A percentile compares a stretch with the other conserved stretches of the same genome.
phyloP scores from a whole-genome alignment of 2,888 invertebrate genomes.

The Yponomeuta plumbellus region DNA sequence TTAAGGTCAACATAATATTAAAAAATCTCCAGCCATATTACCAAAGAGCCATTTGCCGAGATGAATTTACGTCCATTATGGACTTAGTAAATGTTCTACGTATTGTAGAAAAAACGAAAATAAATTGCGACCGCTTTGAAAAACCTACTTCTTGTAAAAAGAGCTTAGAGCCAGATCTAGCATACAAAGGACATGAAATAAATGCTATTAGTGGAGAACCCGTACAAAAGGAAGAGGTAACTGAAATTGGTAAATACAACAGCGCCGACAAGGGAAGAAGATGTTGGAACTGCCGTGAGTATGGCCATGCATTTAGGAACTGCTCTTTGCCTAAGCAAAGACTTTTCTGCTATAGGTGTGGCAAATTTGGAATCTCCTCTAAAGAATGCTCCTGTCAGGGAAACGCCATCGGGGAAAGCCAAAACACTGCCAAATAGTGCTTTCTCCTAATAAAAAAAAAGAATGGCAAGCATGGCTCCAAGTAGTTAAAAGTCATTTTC shows the following conservation, averaged over 20 bases:
- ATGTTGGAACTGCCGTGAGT: slow-evolving; percentile 5
- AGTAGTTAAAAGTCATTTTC: too few species aligned
- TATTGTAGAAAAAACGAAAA: slow-evolving; percentile 1
- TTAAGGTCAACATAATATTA: background rate
- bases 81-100: background rate
- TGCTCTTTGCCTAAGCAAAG: slow-evolving; percentile 4
- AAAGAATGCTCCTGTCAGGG: too few species aligned
- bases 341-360: slow-evolving; percentile 8
- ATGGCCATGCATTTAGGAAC: background rate
- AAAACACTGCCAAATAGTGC: too few species aligned
- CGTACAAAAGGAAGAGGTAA: too few species aligned
- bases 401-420: too few species aligned
- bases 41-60: slow-evolving; percentile 8
- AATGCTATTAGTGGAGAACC: too few species aligned
- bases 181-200: too few species aligned
- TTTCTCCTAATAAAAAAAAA: too few species aligned
- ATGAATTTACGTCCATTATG: background rate
- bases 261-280: too few species aligned
- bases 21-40: slow-evolving; percentile 7
- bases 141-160: background rate
- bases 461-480: too few species aligned
- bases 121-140: slow-evolving; percentile 1
- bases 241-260: too few species aligned
- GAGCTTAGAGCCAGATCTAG: slow-evolving; percentile 4
- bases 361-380: slow-evolving; percentile 1